Percentiles rank a stretch among this genome's conserved stretches.
Conservation (phyloP, 2,113 vertebrate species). For the Seriola dumerili region DNA sequence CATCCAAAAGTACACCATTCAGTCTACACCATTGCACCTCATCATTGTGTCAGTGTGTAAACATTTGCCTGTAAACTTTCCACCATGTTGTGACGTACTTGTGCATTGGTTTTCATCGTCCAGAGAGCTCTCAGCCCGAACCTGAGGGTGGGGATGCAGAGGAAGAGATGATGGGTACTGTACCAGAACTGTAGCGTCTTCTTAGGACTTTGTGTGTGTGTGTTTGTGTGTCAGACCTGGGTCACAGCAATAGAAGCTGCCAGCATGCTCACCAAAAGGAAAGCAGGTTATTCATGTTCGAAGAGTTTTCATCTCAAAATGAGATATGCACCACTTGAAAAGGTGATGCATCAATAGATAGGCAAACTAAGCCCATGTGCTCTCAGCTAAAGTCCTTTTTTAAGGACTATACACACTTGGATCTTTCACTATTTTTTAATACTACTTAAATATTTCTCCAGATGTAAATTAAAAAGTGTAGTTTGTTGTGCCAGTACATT, state of each 20-base stretch:
- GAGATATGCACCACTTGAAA: not conserved
- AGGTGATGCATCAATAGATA: not conserved
- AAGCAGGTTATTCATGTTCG: not conserved
- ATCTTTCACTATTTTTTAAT: no score
- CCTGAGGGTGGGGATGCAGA: constrained; percentile 86
- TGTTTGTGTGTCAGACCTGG: constrained; percentile 72
- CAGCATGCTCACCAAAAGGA: not conserved
- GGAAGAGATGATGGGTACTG: constrained; percentile 90
- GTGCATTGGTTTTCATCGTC: constrained; percentile 70
- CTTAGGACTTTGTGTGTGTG: constrained; percentile 57
- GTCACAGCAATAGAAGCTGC: constrained; percentile 45
- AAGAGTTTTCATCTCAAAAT: not conserved
- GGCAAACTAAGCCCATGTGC: not conserved
- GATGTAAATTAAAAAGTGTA: not conserved
- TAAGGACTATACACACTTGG: not conserved
- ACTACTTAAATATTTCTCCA: no score
- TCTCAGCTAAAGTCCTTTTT: not conserved
- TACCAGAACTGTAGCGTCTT: constrained; percentile 78
- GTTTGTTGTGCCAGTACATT: not conserved
- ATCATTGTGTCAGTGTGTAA: constrained; percentile 30
- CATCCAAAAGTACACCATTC: not conserved
- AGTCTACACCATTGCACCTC: not conserved
- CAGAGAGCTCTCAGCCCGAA: constrained; percentile 87
- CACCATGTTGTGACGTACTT: constrained; percentile 63
- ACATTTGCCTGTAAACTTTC: constrained; percentile 50